Evolutionary conservation across 37 sponge, comb jelly and placozoan genomes (phyloP).

Genomic region (Haliclona indistincta): DNA sequence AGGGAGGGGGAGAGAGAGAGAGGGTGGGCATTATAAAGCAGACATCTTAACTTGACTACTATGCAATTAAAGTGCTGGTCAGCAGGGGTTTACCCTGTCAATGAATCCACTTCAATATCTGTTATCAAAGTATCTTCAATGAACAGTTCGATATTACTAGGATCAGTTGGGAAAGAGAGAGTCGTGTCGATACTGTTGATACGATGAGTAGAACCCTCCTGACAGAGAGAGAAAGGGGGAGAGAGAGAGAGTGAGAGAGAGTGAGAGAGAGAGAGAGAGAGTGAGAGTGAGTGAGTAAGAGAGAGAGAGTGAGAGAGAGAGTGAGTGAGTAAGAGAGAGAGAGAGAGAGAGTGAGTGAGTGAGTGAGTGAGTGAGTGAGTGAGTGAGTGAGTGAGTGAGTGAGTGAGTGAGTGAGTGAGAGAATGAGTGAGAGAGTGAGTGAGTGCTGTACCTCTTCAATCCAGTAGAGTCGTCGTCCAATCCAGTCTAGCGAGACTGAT

Average conservation of each 20-base stretch:
- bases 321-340: neutral
- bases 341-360: neutral
- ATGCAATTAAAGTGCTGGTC: no score
- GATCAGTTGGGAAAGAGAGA: no score
- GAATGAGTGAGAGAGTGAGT: neutral
- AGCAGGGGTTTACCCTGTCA: no score
- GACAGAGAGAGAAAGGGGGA: neutral
- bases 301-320: neutral
- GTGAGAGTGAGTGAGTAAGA: neutral
- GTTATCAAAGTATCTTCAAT: no score
- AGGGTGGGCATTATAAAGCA: neutral
- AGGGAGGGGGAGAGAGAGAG: neutral
- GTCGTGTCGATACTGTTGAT: neutral
- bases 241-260: neutral
- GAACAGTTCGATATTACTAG: no score
- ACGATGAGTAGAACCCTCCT: neutral
- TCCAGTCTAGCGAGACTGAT: constrained; percentile 37
- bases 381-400: neutral
- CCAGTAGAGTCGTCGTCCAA: constrained; percentile 42
- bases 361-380: neutral
- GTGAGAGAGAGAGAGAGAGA: neutral
- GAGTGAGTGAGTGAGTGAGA: neutral
- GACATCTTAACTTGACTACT: no score
- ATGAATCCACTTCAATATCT: no score
- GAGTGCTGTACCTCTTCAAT: constrained; percentile 23